These are phyloP conservation scores for Paramormyrops hopkinsi DNA, from an alignment of 2,797 vertebrate species.

Conservation along the genomic window DNA sequence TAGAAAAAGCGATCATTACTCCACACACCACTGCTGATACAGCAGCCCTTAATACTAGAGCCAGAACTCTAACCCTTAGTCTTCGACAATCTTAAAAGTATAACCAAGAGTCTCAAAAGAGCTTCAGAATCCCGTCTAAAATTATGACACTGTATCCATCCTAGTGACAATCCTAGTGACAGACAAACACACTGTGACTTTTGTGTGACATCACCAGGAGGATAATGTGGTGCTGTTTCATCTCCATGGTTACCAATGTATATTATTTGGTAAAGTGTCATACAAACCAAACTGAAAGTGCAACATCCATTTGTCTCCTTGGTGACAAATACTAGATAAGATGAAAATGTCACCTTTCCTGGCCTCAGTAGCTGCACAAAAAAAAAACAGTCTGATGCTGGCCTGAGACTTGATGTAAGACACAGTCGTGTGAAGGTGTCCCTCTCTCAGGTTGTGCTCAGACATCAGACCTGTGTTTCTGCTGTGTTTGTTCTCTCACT, in stretches of 20 bases:
- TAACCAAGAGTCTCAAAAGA: neutral
- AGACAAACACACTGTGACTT: neutral
- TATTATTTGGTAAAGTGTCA: neutral
- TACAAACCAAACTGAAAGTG: neutral
- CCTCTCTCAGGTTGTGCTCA: neutral
- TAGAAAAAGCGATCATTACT: neutral
- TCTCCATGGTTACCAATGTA: constrained; percentile 19
- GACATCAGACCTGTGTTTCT: neutral
- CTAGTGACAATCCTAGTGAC: neutral
- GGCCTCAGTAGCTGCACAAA: neutral
- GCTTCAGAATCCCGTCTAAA: neutral
- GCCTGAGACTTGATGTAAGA: neutral
- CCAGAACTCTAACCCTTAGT: neutral
- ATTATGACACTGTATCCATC: neutral
- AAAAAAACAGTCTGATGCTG: neutral
- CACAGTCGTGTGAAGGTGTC: neutral
- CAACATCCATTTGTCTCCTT: neutral
- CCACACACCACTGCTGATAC: neutral
- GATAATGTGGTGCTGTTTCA: neutral
- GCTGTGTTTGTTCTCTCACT: neutral
- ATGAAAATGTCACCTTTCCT: neutral
- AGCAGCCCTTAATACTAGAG: neutral
- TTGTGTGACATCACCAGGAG: neutral
- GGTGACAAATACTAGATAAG: neutral
- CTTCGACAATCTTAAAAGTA: neutral